phyloP scores from a whole-genome alignment of 2,888 invertebrate species.

The Epirrhoe tristata region DNA sequence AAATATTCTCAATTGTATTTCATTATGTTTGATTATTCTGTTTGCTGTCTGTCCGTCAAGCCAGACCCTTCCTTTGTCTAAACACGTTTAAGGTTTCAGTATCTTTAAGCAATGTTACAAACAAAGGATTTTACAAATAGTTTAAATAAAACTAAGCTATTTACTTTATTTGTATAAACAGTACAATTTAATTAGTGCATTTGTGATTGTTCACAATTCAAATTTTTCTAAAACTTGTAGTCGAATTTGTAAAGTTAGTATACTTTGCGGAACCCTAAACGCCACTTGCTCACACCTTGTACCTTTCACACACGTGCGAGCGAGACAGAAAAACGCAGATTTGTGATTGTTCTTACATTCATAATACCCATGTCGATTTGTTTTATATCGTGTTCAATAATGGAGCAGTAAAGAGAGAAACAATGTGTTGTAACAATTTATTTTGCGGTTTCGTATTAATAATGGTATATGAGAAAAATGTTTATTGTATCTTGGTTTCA shows the following conservation, averaged over 20 bases:
- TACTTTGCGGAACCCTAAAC: background rate
- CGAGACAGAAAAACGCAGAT: conserved; percentile 49
- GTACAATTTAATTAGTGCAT: too few relatives aligned
- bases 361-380: conserved; percentile 69
- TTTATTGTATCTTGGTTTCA: conserved; percentile 2
- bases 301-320: conserved; percentile 42
- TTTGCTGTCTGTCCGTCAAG: too few relatives aligned
- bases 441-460: conserved; percentile 30
- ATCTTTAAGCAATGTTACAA: too few relatives aligned
- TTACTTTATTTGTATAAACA: too few relatives aligned
- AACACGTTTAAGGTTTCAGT: too few relatives aligned
- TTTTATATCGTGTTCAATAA: conserved; percentile 60
- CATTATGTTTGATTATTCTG: too few relatives aligned
- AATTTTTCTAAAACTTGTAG: too few relatives aligned
- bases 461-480: conserved; percentile 9
- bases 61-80: too few relatives aligned
- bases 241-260: background rate
- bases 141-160: too few relatives aligned
- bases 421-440: conserved; percentile 52
- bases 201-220: too few relatives aligned
- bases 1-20: too few relatives aligned
- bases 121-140: too few relatives aligned
- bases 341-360: conserved; percentile 64
- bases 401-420: conserved; percentile 61
- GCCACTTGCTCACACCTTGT: background rate